Base-by-base conservation (phyloP, 64 coral and sea anemone genomes). In the Montipora foliosa region DNA sequence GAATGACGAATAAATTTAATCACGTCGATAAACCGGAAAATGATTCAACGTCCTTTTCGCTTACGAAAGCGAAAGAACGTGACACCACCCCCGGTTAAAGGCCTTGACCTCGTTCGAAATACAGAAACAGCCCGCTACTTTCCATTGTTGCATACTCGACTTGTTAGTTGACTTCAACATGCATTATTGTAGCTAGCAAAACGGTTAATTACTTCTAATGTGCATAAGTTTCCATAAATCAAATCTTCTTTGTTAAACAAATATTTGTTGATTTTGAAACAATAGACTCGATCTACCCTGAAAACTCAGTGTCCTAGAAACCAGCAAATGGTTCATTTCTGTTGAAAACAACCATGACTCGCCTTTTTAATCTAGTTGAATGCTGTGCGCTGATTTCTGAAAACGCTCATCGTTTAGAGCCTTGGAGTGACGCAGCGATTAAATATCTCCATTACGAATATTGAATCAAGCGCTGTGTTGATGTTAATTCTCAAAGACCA, bases 51-150 rank as follows among this genome's bases (percentile, higher is more conserved):
- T 15, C 5, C 0, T 49, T 78, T 1, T 50, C 76, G 13, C 8
- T 78, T 14, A 49, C 76, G 76, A 78, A 78, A 78, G 76, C 13
- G 76, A 50, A 78, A 78, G 46, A 78, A 78, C 46, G 76, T 78
- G 46, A 78, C 76, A 78, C 47, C 12, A 37, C 45, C 46, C 76
- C 16, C 76, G 45, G 53, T 57, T 8, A 57, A 57, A 8, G 53
- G 47, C 15, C 15, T 5, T 78, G 46, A 78, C 45, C 15, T 46
- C 47, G 29, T 4, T 37, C 8, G 10, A 49, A 17, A 49, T 17
- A 49, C 1, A 71, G 17, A 6, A 57, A 6, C 68, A 71, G 19
- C 68, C 68, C 68, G 5, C 17, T 17, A 47, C 44, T 46, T n/a
- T 50, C 47, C 76, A 6, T 5, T 15, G 45, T 37, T 37, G 37